Percentiles rank a stretch among this genome's conserved stretches.
Evolutionary conservation across 2,888 invertebrate species (phyloP).

Genomic region (Platycheirus rosarum): DNA sequence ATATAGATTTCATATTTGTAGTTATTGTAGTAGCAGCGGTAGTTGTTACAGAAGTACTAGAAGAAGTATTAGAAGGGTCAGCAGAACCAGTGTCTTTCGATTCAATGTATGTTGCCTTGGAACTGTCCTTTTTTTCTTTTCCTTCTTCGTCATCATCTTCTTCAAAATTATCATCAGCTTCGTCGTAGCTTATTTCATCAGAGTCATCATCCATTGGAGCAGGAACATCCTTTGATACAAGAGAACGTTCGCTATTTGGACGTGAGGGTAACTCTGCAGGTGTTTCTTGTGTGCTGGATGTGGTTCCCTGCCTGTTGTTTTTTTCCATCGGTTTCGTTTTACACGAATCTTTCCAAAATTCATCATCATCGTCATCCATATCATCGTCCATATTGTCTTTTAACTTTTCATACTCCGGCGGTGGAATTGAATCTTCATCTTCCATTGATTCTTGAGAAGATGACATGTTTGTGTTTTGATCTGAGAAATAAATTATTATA

Average conservation of each 20-base stretch:
- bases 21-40: too few relatives aligned
- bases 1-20: background rate
- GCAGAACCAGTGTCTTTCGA: background rate
- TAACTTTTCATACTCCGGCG: conserved; percentile 78
- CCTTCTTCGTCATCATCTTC: conserved; percentile 46
- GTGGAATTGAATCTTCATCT: conserved; percentile 78
- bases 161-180: conserved; percentile 64
- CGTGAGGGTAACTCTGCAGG: too few relatives aligned
- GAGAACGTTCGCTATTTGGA: conserved; percentile 24
- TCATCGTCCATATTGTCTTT: conserved; percentile 33
- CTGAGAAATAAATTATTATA: conserved; percentile 17
- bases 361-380: conserved; percentile 58
- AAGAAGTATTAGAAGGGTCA: background rate
- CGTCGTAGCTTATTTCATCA: conserved; percentile 58
- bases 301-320: conserved; percentile 36
- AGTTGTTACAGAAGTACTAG: too few relatives aligned
- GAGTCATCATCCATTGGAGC: conserved; percentile 48
- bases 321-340: conserved; percentile 33
- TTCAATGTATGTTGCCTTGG: background rate
- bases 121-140: background rate
- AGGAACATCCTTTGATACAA: conserved; percentile 2
- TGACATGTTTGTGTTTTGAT: conserved; percentile 43
- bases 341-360: conserved; percentile 43
- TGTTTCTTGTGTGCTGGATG: conserved; percentile 37
- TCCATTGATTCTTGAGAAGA: conserved; percentile 60